These are phyloP conservation scores for Imbricaverruca yamaguchii DNA, from an alignment of 2,888 invertebrate species.

Conservation along the genomic window DNA sequence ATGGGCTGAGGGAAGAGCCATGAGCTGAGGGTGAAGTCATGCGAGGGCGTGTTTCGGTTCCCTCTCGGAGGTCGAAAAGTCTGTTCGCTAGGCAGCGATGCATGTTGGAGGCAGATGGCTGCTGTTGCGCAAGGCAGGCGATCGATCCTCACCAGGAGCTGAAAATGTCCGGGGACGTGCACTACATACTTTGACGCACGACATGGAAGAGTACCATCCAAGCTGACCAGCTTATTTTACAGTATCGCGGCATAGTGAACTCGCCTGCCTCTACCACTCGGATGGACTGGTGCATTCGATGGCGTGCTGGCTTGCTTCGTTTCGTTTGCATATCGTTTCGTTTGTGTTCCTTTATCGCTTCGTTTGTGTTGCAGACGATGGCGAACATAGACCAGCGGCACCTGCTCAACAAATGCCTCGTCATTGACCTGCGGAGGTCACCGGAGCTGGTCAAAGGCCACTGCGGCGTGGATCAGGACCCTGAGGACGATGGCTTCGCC, in stretches of 20 bases:
- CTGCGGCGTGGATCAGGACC: background rate
- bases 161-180: too few relatives aligned
- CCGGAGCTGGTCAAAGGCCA: background rate
- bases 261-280: background rate
- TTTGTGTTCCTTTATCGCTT: background rate
- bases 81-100: too few relatives aligned
- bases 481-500: background rate
- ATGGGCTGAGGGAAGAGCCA: too few relatives aligned
- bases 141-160: too few relatives aligned
- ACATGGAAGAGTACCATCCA: too few relatives aligned
- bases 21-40: too few relatives aligned
- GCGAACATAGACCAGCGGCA: background rate
- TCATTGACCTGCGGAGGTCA: conserved; percentile 14
- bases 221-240: too few relatives aligned
- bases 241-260: background rate
- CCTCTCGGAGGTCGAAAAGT: too few relatives aligned
- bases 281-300: background rate
- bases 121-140: too few relatives aligned
- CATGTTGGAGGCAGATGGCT: too few relatives aligned
- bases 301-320: background rate
- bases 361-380: background rate
- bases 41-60: too few relatives aligned
- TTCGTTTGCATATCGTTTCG: background rate
- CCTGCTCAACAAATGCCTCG: background rate
- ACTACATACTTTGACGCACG: too few relatives aligned